phyloP scores from a whole-genome alignment of 2,113 vertebrate species.

The Parus major region DNA sequence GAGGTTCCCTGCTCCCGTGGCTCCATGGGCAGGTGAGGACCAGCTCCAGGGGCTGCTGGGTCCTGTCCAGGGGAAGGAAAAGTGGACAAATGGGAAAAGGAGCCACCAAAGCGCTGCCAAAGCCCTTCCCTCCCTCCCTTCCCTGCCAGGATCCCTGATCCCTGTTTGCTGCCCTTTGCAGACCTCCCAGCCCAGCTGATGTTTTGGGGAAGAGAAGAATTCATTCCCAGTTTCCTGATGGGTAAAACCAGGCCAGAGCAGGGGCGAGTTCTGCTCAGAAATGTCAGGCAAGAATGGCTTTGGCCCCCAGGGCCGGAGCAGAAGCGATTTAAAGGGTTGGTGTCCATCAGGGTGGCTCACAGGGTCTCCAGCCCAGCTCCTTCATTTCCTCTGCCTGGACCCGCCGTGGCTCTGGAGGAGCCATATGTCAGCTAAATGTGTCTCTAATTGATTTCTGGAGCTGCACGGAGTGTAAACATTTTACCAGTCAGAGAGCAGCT shows the following conservation, averaged over 20 bases:
- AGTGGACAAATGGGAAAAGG: neutral
- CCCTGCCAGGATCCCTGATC: neutral
- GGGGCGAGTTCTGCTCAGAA: neutral
- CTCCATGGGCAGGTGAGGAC: neutral
- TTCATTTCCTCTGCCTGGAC: constrained; percentile 5
- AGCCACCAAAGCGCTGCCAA: neutral
- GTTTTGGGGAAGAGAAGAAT: neutral
- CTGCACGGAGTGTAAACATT: constrained; percentile 42
- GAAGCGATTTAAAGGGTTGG: neutral
- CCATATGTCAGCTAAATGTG: constrained; percentile 47
- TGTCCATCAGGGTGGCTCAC: neutral
- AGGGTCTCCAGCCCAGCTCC: neutral
- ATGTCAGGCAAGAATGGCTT: neutral
- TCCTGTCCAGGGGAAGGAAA: rapidly evolving
- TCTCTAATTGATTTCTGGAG: constrained; percentile 41
- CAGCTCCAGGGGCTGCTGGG: neutral
- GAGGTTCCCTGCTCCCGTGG: neutral
- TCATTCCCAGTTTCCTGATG: neutral
- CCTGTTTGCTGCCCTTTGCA: neutral
- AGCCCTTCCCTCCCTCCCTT: neutral
- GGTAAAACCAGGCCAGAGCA: neutral
- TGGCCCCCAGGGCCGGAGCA: neutral
- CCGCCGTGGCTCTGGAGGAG: neutral
- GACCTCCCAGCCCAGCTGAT: neutral
- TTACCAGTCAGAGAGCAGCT: constrained; percentile 59